Evolutionary conservation across 1,140 invertebrate genomes (phyloP).

Genomic region (Drosophila ercepeae): DNA sequence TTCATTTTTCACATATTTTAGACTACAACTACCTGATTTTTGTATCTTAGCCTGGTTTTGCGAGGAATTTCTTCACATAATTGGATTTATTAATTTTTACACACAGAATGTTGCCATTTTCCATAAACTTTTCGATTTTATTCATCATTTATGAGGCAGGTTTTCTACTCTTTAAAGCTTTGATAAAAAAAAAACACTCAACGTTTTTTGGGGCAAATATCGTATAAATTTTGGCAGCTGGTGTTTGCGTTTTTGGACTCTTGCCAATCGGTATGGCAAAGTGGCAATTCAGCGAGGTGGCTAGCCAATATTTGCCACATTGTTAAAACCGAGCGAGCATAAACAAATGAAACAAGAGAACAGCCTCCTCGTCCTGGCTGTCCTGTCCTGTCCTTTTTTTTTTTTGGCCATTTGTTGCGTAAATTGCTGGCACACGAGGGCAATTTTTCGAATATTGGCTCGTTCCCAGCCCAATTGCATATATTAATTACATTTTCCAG

Average conservation of each 20-base stretch:
- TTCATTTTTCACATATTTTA: no score
- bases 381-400: neutral
- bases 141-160: no score
- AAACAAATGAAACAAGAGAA: conserved; percentile 29
- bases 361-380: conserved; percentile 6
- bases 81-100: neutral
- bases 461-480: neutral
- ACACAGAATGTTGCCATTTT: no score
- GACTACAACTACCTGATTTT: no score
- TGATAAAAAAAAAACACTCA: no score
- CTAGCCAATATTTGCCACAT: conserved; percentile 53
- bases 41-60: no score
- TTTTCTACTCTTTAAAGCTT: no score
- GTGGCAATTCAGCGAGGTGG: conserved; percentile 19
- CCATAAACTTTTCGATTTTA: no score
- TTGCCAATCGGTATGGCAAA: conserved; percentile 23
- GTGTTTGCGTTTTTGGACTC: conserved; percentile 8
- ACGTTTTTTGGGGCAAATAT: no score
- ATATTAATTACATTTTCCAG: conserved; percentile 67
- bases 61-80: neutral
- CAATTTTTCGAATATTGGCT: conserved; percentile 51
- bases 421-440: conserved; percentile 20
- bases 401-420: conserved; percentile 28
- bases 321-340: conserved; percentile 48
- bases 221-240: no score